Base-by-base conservation (phyloP, 2,888 invertebrate species). In the Notodonta dromedarius region DNA sequence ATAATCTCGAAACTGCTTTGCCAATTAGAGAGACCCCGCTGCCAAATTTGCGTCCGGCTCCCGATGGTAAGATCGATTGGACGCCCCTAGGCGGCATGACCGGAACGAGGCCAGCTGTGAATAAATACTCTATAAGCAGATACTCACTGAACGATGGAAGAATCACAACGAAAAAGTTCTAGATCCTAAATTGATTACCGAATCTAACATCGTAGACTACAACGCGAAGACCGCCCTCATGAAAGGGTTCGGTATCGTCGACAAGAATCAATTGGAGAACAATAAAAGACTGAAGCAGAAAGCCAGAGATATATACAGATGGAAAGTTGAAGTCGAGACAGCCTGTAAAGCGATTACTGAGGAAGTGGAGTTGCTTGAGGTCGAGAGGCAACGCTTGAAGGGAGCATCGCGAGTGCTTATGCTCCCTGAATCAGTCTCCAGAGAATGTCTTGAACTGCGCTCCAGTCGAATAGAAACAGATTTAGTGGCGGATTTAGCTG, bases 241-340 rank as follows among this genome's bases (percentile, higher is more conserved):
- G 78, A 94, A 94, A 74, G 95, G 95, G 0, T 95, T 95, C 60
- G 94, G 95, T 0, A 93, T 94, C 56, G 94, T 96, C 0, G 96
- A 96, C 71, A 95, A 95, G 82, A 94, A 94, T 14, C 96, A 97
- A 79, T 89, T 88, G 52, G 95, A 96, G 70, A 96, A 95, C 65
- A 96, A 95, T 0, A 94, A 95, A 65, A 91, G 95, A 62, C 78
- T 97, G 12, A 94, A 94, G 59, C 94, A 94, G 65, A 94, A 97
- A 56, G 95, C 96, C 4, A 94, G 94, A 73, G 95, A 96, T 62
- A 91, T 97, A 58, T 95, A 95, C 75, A 94, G 95, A 69, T 97
- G 96, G 96, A 97, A 96, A 88, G 95, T 94, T n/a, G 96, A 97
- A 77, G 88, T 97, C 24, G 96, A 97, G 79, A 93, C 94, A 59